Percentiles rank a stretch among this genome's conserved stretches.
Evolutionary conservation across 2,797 vertebrate species (phyloP).

Genomic region (Sternarchorhynchus goeldii): DNA sequence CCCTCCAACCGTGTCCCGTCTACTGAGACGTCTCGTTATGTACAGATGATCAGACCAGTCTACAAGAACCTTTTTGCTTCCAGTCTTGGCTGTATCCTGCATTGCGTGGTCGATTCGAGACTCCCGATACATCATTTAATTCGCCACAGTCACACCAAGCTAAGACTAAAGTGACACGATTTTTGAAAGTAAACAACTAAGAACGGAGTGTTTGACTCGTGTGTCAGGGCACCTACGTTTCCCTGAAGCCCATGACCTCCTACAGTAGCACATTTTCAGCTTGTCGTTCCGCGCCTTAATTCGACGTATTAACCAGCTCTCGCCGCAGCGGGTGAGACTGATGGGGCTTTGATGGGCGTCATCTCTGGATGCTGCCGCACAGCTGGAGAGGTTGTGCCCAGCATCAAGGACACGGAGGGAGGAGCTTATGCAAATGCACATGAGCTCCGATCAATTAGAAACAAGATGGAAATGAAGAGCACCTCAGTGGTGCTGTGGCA

Average conservation of each 20-base stretch:
- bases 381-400: conserved; percentile 57
- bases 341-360: conserved; percentile 73
- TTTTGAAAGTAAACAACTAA: conserved; percentile 58
- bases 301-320: conserved; percentile 73
- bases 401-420: conserved; percentile 55
- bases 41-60: too few species aligned
- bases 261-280: conserved; percentile 53
- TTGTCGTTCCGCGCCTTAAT: conserved; percentile 66
- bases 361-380: conserved; percentile 57
- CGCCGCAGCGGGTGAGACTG: conserved; percentile 68
- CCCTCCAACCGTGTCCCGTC: too few species aligned
- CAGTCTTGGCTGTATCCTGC: background rate
- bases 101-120: background rate
- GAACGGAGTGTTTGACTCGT: conserved; percentile 59
- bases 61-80: conserved; percentile 39
- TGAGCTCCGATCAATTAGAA: conserved; percentile 62
- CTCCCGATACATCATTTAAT: background rate
- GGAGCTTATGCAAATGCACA: conserved; percentile 54
- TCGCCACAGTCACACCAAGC: background rate
- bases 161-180: conserved; percentile 21
- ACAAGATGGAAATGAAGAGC: conserved; percentile 48
- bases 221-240: conserved; percentile 60
- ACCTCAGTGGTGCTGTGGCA: conserved; percentile 60
- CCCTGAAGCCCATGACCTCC: conserved; percentile 54
- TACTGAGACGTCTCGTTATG: too few species aligned